These are phyloP conservation scores for Drosophila pseudotakahashii DNA, from an alignment of 2,888 invertebrate genomes.

Conservation along the genomic window DNA sequence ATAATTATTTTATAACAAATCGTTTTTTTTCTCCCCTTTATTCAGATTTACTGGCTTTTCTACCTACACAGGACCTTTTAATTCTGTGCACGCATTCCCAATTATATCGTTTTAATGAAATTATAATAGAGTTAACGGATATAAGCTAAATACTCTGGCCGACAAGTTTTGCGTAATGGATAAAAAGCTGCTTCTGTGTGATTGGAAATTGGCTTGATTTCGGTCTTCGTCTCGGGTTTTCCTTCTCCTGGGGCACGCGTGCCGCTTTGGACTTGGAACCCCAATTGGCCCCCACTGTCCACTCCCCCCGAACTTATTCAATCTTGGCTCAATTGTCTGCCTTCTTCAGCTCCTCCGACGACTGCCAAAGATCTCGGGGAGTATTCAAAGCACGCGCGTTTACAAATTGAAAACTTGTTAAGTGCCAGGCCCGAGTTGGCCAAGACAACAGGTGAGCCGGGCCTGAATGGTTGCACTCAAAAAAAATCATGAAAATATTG, in stretches of 20 bases:
- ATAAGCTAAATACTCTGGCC: constrained; percentile 13
- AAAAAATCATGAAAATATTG: background rate
- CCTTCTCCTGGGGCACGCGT: constrained; percentile 31
- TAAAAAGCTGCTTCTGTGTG: constrained; percentile 16
- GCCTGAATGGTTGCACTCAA: constrained; percentile 15
- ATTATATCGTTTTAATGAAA: constrained; percentile 5
- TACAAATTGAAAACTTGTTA: constrained; percentile 81
- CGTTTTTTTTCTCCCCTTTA: background rate
- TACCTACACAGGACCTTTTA: no score
- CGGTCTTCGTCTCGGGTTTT: constrained; percentile 4
- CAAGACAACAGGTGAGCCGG: constrained; percentile 63
- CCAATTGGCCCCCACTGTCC: constrained; percentile 16
- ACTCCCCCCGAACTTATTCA: constrained; percentile 22
- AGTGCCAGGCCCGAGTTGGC: constrained; percentile 49
- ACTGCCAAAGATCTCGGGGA: constrained; percentile 36
- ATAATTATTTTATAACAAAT: background rate
- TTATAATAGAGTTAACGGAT: constrained; percentile 16
- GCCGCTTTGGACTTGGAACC: constrained; percentile 37
- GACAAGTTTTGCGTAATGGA: constrained; percentile 29
- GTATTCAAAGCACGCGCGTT: constrained; percentile 79
- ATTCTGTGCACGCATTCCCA: background rate
- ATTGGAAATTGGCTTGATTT: constrained; percentile 27
- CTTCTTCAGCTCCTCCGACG: constrained; percentile 28
- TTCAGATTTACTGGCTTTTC: background rate
- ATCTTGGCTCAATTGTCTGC: constrained; percentile 53